These are phyloP conservation scores for Amphiprion ocellaris DNA, from an alignment of 2,113 vertebrate species.

Conservation along the genomic window DNA sequence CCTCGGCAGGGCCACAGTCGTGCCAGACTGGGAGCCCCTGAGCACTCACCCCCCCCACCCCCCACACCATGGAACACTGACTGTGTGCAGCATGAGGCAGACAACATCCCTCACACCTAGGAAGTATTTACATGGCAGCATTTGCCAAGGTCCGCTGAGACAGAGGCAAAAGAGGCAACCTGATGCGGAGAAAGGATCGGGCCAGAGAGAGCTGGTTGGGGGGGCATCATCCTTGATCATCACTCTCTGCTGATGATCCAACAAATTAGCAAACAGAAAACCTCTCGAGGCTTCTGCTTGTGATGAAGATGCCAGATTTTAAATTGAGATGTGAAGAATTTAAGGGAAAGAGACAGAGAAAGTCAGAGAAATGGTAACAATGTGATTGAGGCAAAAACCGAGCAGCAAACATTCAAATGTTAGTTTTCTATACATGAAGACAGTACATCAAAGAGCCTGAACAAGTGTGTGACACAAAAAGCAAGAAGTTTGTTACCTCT, in stretches of 20 bases:
- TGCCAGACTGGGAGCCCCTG: slow-evolving; percentile 33
- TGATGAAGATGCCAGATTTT: slow-evolving; percentile 37
- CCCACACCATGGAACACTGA: slow-evolving; percentile 16
- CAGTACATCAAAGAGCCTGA: not conserved
- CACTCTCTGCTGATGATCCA: slow-evolving; percentile 34
- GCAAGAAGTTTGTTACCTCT: too few relatives aligned
- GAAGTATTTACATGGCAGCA: slow-evolving; percentile 8
- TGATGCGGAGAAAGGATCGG: not conserved
- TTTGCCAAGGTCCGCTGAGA: slow-evolving; percentile 13
- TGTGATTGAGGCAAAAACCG: too few relatives aligned
- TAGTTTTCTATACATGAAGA: not conserved
- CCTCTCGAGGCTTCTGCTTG: not conserved
- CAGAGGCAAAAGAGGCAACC: slow-evolving; percentile 24
- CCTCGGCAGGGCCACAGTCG: slow-evolving; percentile 10
- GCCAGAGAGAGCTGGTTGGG: not conserved
- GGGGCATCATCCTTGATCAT: slow-evolving; percentile 11
- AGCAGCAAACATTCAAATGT: too few relatives aligned
- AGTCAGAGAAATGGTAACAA: not conserved
- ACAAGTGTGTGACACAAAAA: not conserved
- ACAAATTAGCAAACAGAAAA: slow-evolving; percentile 44
- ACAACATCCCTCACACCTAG: slow-evolving; percentile 4
- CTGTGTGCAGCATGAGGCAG: slow-evolving; percentile 5
- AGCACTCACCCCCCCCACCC: slow-evolving; percentile 3
- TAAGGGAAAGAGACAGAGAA: too few relatives aligned
- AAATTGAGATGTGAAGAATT: slow-evolving; percentile 26